These are phyloP conservation scores for Beris morrisii DNA, from an alignment of 2,888 invertebrate species.

Conservation along the genomic window DNA sequence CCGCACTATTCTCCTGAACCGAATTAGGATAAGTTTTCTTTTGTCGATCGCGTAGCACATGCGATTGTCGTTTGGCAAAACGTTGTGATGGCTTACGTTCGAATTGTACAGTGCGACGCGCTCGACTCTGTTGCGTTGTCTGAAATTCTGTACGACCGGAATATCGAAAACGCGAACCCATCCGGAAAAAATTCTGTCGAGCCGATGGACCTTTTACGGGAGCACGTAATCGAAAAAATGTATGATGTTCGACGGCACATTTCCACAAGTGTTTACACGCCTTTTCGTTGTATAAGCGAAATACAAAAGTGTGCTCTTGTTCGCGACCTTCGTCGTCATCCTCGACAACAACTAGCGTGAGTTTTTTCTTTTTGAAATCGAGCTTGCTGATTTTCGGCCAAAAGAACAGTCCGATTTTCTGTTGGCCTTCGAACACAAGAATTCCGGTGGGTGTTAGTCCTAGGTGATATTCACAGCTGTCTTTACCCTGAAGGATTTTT, in stretches of 20 bases:
- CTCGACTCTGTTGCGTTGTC: slow-evolving; percentile 87
- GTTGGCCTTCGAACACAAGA: slow-evolving; percentile 92
- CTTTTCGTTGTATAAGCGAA: slow-evolving; percentile 92
- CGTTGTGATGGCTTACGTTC: slow-evolving; percentile 96
- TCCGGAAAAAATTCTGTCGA: slow-evolving; percentile 94
- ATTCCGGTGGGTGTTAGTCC: slow-evolving; percentile 98
- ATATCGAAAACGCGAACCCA: slow-evolving; percentile 92
- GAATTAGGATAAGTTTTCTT: slow-evolving; percentile 49
- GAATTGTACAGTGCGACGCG: slow-evolving; percentile 91
- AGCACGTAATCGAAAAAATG: slow-evolving; percentile 92
- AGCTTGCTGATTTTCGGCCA: slow-evolving; percentile 99
- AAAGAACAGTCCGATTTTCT: slow-evolving; percentile 98
- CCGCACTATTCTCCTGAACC: slow-evolving; percentile 31
- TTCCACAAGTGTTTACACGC: slow-evolving; percentile 99
- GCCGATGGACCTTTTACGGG: slow-evolving; percentile 86
- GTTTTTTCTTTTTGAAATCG: slow-evolving; percentile 96
- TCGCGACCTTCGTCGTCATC: slow-evolving; percentile 94
- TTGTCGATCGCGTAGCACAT: slow-evolving; percentile 79
- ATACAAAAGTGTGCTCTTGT: slow-evolving; percentile 99
- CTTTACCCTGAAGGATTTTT: slow-evolving; percentile 71
- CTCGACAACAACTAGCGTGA: slow-evolving; percentile 96
- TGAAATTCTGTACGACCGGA: slow-evolving; percentile 98
- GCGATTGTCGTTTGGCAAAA: slow-evolving; percentile 90
- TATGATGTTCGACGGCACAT: slow-evolving; percentile 99
- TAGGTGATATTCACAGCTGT: slow-evolving; percentile 92